These are phyloP conservation scores for Eleginops maclovinus DNA, from an alignment of 2,113 vertebrate species.

Conservation along the genomic window DNA sequence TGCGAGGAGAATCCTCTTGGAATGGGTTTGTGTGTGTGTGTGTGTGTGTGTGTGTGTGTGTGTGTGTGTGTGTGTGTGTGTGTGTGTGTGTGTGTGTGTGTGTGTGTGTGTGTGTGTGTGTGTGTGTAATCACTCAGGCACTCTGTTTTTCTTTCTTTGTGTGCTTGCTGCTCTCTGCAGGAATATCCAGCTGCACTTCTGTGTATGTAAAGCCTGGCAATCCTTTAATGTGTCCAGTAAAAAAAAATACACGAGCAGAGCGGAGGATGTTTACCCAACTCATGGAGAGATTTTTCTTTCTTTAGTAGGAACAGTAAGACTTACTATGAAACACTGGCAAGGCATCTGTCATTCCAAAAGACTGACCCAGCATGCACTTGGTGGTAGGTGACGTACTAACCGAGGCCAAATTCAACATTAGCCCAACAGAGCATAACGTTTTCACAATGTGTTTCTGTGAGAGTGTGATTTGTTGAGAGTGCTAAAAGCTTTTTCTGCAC, in stretches of 20 bases:
- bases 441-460: conserved; percentile 33
- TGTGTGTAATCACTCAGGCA: conserved; percentile 1
- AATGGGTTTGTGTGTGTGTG: neutral
- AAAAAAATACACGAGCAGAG: conserved; percentile 24
- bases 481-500: conserved; percentile 29
- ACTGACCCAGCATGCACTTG: conserved; percentile 40
- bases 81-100: neutral
- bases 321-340: conserved; percentile 37
- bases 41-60: conserved; percentile 4
- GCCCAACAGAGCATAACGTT: conserved; percentile 33
- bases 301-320: conserved; percentile 27
- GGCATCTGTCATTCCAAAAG: conserved; percentile 37
- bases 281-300: conserved; percentile 26
- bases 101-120: neutral
- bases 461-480: conserved; percentile 32
- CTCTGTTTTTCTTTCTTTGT: conserved; percentile 5
- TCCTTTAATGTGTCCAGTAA: conserved; percentile 41
- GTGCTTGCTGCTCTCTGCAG: conserved; percentile 25
- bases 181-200: conserved; percentile 19
- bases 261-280: conserved; percentile 44
- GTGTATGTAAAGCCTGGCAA: neutral
- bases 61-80: neutral
- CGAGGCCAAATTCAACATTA: conserved; percentile 64
- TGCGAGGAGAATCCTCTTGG: conserved; percentile 9
- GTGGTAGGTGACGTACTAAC: neutral